These are phyloP conservation scores for Ictalurus furcatus DNA, from an alignment of 2,113 vertebrate genomes.

Conservation along the genomic window DNA sequence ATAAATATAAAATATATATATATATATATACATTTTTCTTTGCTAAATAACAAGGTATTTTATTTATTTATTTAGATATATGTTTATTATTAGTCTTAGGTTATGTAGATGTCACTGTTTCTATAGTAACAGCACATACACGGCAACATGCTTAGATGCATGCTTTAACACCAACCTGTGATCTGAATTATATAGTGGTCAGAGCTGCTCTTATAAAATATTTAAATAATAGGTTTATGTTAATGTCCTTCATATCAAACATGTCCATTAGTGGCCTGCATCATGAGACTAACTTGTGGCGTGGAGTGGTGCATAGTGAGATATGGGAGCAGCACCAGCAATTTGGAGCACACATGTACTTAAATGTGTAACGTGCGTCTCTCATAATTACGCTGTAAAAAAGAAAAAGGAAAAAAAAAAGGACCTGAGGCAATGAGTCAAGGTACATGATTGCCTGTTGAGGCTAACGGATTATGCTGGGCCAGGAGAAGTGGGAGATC, in stretches of 20 bases:
- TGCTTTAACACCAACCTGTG: not conserved
- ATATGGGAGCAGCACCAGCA: not conserved
- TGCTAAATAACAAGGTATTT: not conserved
- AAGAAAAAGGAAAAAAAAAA: not conserved
- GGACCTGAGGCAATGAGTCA: not conserved
- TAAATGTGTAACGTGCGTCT: not conserved
- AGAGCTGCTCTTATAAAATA: not conserved
- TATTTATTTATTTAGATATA: too few species aligned
- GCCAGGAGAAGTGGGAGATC: not conserved
- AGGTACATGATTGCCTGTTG: conserved; percentile 11
- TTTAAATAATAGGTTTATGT: not conserved
- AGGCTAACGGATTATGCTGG: not conserved
- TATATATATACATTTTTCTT: not conserved
- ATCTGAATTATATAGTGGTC: not conserved
- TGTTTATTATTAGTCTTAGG: not conserved
- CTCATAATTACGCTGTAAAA: conserved; percentile 1
- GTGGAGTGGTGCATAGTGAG: not conserved
- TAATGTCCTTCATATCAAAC: not conserved
- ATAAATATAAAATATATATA: too few species aligned
- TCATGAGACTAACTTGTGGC: not conserved
- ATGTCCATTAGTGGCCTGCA: not conserved
- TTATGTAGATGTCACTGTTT: not conserved
- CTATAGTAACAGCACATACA: not conserved
- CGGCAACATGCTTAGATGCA: not conserved
- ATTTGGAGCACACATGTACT: not conserved